Conservation (phyloP, 2,113 vertebrate species). For the Argyrosomus japonicus region DNA sequence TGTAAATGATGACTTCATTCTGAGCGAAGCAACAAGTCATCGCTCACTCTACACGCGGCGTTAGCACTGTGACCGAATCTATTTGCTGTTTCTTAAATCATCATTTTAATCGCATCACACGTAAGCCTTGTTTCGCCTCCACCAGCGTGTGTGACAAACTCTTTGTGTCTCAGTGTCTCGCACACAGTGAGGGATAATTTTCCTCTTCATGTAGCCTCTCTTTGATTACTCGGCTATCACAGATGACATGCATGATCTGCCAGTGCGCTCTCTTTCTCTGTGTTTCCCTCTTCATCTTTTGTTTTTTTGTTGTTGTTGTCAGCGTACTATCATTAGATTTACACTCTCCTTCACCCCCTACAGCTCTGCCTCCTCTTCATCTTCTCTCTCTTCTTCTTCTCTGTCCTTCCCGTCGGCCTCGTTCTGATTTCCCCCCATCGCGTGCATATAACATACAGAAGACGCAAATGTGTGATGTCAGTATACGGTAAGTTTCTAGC, state of each 20-base stretch:
- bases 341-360: slow-evolving; percentile 30
- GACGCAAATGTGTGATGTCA: background rate
- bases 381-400: slow-evolving; percentile 1
- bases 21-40: slow-evolving; percentile 4
- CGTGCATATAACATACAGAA: background rate
- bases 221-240: slow-evolving; percentile 49
- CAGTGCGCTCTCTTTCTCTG: background rate
- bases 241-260: slow-evolving; percentile 27
- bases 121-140: slow-evolving; percentile 29
- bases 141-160: slow-evolving; percentile 26
- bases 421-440: background rate
- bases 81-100: slow-evolving; percentile 6
- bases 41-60: background rate
- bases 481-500: slow-evolving; percentile 5
- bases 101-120: background rate
- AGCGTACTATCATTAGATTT: slow-evolving; percentile 37
- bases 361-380: slow-evolving; percentile 15
- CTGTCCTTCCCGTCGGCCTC: background rate
- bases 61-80: slow-evolving; percentile 12
- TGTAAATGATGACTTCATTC: slow-evolving; percentile 18
- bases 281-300: slow-evolving; percentile 7
- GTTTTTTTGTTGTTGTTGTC: background rate
- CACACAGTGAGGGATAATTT: slow-evolving; percentile 28
- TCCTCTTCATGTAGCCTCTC: slow-evolving; percentile 24
- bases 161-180: slow-evolving; percentile 26